A percentile compares a stretch with the other conserved stretches of the same genome.
These are phyloP conservation scores for Mareca penelope DNA, from an alignment of 2,797 vertebrate genomes.

Conservation along the genomic window DNA sequence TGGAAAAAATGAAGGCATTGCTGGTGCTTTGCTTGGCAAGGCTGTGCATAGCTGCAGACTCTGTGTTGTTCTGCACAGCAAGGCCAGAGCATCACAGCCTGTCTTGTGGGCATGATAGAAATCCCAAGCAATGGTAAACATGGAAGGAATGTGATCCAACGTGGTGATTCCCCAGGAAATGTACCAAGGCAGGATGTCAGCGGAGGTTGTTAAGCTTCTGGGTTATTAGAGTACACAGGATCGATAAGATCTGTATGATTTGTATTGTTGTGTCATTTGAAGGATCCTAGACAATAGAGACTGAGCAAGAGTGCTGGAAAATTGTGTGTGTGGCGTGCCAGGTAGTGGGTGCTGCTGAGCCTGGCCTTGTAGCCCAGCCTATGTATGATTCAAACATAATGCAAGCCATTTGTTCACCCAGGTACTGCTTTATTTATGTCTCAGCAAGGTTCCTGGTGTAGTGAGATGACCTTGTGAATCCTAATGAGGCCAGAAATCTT, in stretches of 20 bases:
- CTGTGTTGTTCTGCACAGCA: background rate
- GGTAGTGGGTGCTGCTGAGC: background rate
- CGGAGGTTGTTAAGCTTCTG: background rate
- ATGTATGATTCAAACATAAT: rapidly evolving
- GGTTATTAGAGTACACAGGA: background rate
- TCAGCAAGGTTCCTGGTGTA: background rate
- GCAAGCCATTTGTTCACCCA: too few relatives aligned
- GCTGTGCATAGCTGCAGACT: rapidly evolving
- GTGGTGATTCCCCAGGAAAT: rapidly evolving
- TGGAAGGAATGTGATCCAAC: rapidly evolving
- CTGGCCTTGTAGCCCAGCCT: background rate
- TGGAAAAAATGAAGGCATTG: background rate
- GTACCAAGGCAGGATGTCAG: too few relatives aligned
- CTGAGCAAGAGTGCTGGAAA: background rate
- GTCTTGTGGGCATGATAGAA: background rate
- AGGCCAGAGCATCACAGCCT: background rate
- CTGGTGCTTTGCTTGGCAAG: rapidly evolving
- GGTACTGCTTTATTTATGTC: background rate
- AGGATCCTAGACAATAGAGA: background rate
- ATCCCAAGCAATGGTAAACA: background rate
- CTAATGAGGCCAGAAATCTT: background rate
- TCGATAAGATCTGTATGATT: background rate
- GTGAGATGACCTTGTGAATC: background rate
- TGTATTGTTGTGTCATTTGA: background rate
- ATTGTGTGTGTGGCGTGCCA: background rate